Percentiles rank a stretch among this genome's conserved stretches.
phyloP scores from a whole-genome alignment of 2,888 invertebrate genomes.

The Dynastes hyllus region DNA sequence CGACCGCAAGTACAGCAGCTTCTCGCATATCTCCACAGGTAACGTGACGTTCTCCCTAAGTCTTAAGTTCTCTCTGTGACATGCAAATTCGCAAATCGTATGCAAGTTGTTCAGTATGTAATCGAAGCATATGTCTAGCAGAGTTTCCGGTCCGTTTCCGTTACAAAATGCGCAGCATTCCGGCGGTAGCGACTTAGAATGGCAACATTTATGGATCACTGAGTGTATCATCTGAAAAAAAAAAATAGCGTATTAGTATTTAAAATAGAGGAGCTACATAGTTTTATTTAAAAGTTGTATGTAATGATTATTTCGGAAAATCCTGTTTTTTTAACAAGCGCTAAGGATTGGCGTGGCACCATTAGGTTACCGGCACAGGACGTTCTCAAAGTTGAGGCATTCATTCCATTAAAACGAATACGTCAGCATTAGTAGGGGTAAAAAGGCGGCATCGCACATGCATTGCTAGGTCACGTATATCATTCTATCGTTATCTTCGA shows the following conservation, averaged over 20 bases:
- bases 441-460: no score
- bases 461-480: no score
- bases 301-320: no score
- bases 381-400: no score
- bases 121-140: slow-evolving; percentile 79
- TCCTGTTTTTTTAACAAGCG: no score
- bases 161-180: slow-evolving; percentile 69
- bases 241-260: neutral
- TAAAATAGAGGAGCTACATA: no score
- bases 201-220: slow-evolving; percentile 64
- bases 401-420: no score
- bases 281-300: no score
- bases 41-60: slow-evolving; percentile 78
- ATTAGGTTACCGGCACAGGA: no score
- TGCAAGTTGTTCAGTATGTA: slow-evolving; percentile 78
- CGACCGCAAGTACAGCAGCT: slow-evolving; percentile 76
- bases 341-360: no score
- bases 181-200: slow-evolving; percentile 67
- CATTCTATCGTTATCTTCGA: no score
- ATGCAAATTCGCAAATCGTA: slow-evolving; percentile 74
- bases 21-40: slow-evolving; percentile 83
- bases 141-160: slow-evolving; percentile 73
- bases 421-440: no score
- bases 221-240: slow-evolving; percentile 65
- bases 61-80: slow-evolving; percentile 70